Conservation (phyloP, 1,140 invertebrate genomes). For the Drosophila parvula region DNA sequence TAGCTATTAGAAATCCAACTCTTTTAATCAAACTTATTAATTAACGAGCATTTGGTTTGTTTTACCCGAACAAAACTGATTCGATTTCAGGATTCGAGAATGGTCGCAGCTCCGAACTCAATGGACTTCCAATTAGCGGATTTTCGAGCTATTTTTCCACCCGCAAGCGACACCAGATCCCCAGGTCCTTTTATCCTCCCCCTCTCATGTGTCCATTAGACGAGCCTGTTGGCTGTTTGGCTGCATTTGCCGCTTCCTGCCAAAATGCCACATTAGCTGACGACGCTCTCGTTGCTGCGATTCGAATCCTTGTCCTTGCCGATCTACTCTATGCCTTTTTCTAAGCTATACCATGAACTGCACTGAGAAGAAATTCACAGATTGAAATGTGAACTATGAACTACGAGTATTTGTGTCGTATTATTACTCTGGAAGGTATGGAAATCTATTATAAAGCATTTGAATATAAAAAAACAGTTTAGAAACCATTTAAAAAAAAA, state of each 20-base stretch:
- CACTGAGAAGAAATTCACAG: background rate
- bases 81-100: background rate
- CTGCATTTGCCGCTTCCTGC: slow-evolving; percentile 40
- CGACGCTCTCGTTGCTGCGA: slow-evolving; percentile 24
- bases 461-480: too few species aligned
- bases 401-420: too few species aligned
- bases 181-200: background rate
- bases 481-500: too few species aligned
- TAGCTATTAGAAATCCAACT: background rate
- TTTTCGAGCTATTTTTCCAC: slow-evolving; percentile 19
- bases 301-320: slow-evolving; percentile 30
- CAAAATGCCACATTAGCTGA: slow-evolving; percentile 72
- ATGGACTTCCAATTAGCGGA: slow-evolving; percentile 41
- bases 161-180: slow-evolving; percentile 5
- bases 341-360: slow-evolving; percentile 1
- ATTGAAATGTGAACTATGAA: background rate
- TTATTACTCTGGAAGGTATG: too few species aligned
- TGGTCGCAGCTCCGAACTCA: slow-evolving; percentile 7
- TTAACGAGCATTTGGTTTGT: background rate
- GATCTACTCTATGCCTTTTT: slow-evolving; percentile 28
- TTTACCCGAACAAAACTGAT: background rate
- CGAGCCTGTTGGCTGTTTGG: slow-evolving; percentile 40
- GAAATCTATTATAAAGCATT: too few species aligned
- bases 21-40: background rate
- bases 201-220: slow-evolving; percentile 52